Base-by-base conservation (phyloP, 2,797 vertebrate genomes). In the Loriculus beryllinus region DNA sequence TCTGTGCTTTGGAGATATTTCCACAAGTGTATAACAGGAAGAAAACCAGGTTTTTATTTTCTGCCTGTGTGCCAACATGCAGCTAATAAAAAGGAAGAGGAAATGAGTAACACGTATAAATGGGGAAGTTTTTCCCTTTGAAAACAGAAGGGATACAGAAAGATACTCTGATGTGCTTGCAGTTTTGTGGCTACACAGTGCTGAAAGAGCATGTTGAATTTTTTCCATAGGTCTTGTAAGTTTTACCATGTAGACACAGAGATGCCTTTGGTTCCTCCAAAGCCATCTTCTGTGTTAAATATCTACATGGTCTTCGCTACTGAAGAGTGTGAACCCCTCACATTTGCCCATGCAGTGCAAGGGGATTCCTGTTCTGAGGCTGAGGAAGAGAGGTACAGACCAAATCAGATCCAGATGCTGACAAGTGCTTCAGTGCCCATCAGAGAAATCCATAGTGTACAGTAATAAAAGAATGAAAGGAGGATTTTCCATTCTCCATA, bases 11-110 rank as follows among this genome's bases (percentile, higher is more conserved):
- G 82, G 54, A 90, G 77, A 91, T 77, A 90, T 91, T 94, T 77
- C 70, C 54, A 81, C 45, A 83, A 96, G 74, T 60, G 64, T 95
- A 10, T 82, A 82, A 95, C 80, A 90, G 95, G 95, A 97, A 97
- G 95, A 95, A 96, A 83, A 84, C 25, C 17, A 26, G 29, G 37
- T 88, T 94, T 97, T 94, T 88, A 84, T 96, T 96, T 83, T 83
- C 85, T 70, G 49, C 10, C 40, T 84, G 82, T 60, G 33, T 37
- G 90, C 88, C 91, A 96, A 52, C 80, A 69, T 54, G 39, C 0
- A 1, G 82, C 94, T 88, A 96, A 96, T 93, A 94, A 95, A 96
- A 84, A 95, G 92, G 93, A 97, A 96, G 70, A 64, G 95, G 96
- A 96, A 95, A 95, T 96, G 95, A 96, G 89, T 88, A 96, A 95